Evolutionary conservation across 2,888 invertebrate genomes (phyloP).

Genomic region (Drosophila melanocephala): DNA sequence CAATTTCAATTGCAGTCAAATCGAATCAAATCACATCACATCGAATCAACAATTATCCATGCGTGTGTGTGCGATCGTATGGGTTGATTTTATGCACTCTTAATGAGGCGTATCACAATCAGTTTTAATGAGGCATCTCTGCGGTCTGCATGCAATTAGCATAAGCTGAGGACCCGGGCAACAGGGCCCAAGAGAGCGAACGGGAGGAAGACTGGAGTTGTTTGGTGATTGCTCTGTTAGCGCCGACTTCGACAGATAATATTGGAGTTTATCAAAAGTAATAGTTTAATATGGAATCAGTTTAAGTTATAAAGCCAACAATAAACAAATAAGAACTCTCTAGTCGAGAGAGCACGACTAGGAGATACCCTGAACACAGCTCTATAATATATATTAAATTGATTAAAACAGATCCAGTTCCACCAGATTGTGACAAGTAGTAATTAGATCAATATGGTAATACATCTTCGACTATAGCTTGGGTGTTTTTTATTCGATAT

Average conservation of each 20-base stretch:
- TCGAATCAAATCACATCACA: conserved; percentile 50
- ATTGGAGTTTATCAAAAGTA: background rate
- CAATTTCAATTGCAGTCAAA: conserved; percentile 54
- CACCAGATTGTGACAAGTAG: too few relatives aligned
- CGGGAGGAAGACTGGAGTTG: background rate
- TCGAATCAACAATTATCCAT: conserved; percentile 63
- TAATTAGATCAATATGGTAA: too few relatives aligned
- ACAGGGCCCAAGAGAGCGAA: background rate
- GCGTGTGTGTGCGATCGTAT: conserved; percentile 13
- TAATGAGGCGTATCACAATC: conserved; percentile 72
- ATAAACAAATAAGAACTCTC: background rate
- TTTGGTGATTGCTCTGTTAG: background rate
- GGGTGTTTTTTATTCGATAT: too few relatives aligned
- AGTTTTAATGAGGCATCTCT: conserved; percentile 65
- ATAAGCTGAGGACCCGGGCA: background rate
- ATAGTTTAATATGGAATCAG: background rate
- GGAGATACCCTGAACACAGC: background rate
- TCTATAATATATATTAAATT: background rate
- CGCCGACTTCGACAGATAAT: background rate
- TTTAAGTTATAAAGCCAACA: background rate
- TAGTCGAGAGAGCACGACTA: background rate
- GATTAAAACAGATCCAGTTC: background rate
- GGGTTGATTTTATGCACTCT: conserved; percentile 31
- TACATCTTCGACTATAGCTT: too few relatives aligned
- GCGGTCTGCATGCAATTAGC: conserved; percentile 59